Evolutionary conservation across 2,888 invertebrate species (phyloP).

Genomic region (Hemicrepidius hirtus): DNA sequence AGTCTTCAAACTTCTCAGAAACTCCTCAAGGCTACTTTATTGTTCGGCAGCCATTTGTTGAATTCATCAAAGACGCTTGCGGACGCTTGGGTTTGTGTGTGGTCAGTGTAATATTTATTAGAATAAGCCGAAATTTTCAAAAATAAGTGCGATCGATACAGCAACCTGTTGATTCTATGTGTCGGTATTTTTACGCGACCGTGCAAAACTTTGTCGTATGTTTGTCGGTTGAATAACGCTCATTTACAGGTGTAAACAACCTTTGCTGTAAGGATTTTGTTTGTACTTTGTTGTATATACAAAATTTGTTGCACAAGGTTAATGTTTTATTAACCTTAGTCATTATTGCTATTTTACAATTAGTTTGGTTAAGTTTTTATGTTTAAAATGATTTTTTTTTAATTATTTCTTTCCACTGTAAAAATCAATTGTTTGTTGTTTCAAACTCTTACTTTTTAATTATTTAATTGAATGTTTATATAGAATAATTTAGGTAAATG

Average conservation of each 20-base stretch:
- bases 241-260: slow-evolving; percentile 67
- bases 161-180: slow-evolving; percentile 55
- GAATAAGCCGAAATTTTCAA: slow-evolving; percentile 38
- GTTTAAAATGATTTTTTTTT: background rate
- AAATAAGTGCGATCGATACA: slow-evolving; percentile 45
- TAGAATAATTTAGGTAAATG: slow-evolving; percentile 2
- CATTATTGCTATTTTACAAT: slow-evolving; percentile 41
- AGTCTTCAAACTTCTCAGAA: slow-evolving; percentile 69
- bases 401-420: too few species aligned
- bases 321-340: slow-evolving; percentile 35
- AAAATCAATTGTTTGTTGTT: slow-evolving; percentile 35
- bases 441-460: slow-evolving; percentile 37
- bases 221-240: slow-evolving; percentile 56
- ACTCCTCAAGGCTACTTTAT: slow-evolving; percentile 70
- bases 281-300: slow-evolving; percentile 49
- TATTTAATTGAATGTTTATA: slow-evolving; percentile 10
- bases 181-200: slow-evolving; percentile 43
- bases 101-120: slow-evolving; percentile 40
- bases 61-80: slow-evolving; percentile 68
- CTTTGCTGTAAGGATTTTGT: slow-evolving; percentile 57
- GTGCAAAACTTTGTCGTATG: slow-evolving; percentile 47
- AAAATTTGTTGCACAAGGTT: slow-evolving; percentile 45
- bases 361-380: slow-evolving; percentile 48
- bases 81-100: slow-evolving; percentile 65
- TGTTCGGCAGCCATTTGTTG: slow-evolving; percentile 71